phyloP scores from a whole-genome alignment of 2,113 vertebrate species.

The Tichodroma muraria region DNA sequence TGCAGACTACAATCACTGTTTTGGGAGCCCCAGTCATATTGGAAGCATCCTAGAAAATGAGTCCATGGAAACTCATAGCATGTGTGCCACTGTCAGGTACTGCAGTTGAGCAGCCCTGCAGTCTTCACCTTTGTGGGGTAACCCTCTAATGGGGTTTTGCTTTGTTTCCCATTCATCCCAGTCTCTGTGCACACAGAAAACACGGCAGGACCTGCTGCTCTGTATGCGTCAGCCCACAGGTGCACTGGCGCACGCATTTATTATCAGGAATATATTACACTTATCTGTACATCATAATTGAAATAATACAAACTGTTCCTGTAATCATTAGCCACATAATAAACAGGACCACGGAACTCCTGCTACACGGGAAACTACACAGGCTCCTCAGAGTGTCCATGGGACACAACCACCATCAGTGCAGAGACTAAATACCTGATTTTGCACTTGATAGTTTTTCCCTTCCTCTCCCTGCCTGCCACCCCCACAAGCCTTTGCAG shows the following conservation, averaged over 20 bases:
- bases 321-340: constrained; percentile 20
- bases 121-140: neutral
- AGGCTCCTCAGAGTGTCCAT: constrained; percentile 68
- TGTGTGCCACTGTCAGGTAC: neutral
- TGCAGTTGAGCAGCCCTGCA: neutral
- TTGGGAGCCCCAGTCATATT: fast-evolving
- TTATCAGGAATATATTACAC: constrained; percentile 67
- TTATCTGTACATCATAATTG: constrained; percentile 56
- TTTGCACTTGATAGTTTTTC: constrained; percentile 44
- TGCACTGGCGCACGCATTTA: constrained; percentile 44
- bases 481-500: fast-evolving
- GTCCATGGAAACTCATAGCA: neutral
- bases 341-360: constrained; percentile 34
- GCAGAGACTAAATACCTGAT: constrained; percentile 74
- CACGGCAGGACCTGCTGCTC: neutral
- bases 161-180: neutral
- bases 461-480: neutral
- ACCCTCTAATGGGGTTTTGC: neutral
- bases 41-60: neutral
- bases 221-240: constrained; percentile 40
- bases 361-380: constrained; percentile 47
- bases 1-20: neutral
- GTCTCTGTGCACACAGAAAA: neutral
- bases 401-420: constrained; percentile 74
- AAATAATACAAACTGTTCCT: constrained; percentile 53